These are phyloP conservation scores for Chloromyia formosa DNA, from an alignment of 2,888 invertebrate genomes.

Conservation along the genomic window DNA sequence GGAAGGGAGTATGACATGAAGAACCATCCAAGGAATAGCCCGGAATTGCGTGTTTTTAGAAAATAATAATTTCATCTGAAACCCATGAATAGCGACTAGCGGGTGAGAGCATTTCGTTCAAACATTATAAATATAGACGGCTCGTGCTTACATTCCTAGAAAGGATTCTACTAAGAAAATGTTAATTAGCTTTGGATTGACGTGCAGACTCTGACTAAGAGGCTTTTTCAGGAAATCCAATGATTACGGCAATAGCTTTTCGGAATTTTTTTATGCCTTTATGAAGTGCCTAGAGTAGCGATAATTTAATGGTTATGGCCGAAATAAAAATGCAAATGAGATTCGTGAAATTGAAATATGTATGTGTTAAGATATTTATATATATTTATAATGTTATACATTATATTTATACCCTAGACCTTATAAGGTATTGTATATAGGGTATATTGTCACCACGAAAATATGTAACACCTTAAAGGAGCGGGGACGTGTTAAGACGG, in stretches of 20 bases:
- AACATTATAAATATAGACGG: constrained; percentile 14
- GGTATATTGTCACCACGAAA: too few relatives aligned
- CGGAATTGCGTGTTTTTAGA: constrained; percentile 7
- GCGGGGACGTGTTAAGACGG: too few relatives aligned
- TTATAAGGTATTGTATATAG: too few relatives aligned
- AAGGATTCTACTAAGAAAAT: not conserved
- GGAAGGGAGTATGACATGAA: not conserved
- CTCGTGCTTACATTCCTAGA: not conserved
- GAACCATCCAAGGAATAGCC: not conserved
- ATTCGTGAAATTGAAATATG: constrained; percentile 4
- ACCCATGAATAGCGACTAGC: not conserved
- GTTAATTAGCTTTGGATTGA: constrained; percentile 4
- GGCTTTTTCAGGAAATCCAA: not conserved
- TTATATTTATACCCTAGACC: too few relatives aligned
- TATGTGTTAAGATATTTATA: not conserved
- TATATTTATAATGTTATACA: too few relatives aligned
- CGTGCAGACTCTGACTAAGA: not conserved
- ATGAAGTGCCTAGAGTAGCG: constrained; percentile 28
- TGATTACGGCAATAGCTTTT: not conserved
- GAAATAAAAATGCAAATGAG: constrained; percentile 27
- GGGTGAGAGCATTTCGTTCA: constrained; percentile 15
- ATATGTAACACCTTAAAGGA: too few relatives aligned
- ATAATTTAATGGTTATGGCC: constrained; percentile 33
- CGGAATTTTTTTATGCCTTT: constrained; percentile 21
- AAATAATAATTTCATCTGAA: constrained; percentile 11